phyloP scores from a whole-genome alignment of 53 echinoderm and acorn worm genomes.

The Mesocentrotus franciscanus region DNA sequence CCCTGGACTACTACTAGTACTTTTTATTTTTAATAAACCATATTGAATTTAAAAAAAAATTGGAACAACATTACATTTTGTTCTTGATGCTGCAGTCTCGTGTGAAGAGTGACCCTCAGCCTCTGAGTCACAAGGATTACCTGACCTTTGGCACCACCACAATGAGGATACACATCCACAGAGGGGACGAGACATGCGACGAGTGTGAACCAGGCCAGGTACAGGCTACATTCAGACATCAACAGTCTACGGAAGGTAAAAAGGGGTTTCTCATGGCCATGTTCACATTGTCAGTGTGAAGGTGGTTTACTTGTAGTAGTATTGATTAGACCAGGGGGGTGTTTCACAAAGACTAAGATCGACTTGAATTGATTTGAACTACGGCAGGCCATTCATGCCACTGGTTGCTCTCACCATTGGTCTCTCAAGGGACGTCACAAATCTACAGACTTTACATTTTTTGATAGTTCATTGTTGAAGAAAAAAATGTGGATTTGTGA shows the following conservation, averaged over 20 bases:
- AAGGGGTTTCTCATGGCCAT: neutral
- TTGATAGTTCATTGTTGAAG: too few relatives aligned
- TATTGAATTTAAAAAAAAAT: too few relatives aligned
- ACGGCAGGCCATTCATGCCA: too few relatives aligned
- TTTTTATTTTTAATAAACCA: too few relatives aligned
- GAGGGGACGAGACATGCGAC: slow-evolving; percentile 86
- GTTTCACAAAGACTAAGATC: neutral
- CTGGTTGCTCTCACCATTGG: too few relatives aligned
- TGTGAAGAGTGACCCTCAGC: slow-evolving; percentile 78
- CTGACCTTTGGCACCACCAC: slow-evolving; percentile 88
- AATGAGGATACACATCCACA: slow-evolving; percentile 89
- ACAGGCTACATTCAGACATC: slow-evolving; percentile 80
- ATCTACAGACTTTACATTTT: too few relatives aligned
- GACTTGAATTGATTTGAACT: too few relatives aligned
- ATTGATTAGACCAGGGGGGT: neutral
- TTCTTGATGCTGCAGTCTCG: slow-evolving; percentile 69
- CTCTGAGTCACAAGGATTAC: slow-evolving; percentile 83
- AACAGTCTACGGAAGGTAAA: slow-evolving; percentile 65
- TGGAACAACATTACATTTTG: neutral
- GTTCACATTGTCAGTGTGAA: neutral
- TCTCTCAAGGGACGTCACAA: too few relatives aligned
- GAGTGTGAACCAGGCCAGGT: slow-evolving; percentile 97
- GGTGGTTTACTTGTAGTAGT: neutral
- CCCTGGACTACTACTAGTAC: too few relatives aligned
- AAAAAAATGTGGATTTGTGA: too few relatives aligned